phyloP scores from a whole-genome alignment of 2,113 vertebrate species.

The Panurus biarmicus region DNA sequence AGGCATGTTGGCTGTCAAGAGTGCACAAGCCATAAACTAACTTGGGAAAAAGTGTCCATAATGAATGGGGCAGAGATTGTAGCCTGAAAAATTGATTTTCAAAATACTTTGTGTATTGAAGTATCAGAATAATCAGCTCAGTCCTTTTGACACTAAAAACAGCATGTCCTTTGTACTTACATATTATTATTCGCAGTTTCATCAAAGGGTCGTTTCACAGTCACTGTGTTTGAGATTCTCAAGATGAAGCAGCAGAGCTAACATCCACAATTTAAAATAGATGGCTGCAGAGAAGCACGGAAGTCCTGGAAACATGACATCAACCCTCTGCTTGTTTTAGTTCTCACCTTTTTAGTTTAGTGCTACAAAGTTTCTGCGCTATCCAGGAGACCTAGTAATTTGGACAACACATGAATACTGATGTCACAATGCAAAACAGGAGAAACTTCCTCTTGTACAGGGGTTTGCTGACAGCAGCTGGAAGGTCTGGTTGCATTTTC shows the following conservation, averaged over 20 bases:
- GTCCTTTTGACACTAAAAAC: not conserved
- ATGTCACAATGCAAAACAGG: not conserved
- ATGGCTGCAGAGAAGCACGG: not conserved
- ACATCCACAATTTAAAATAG: not conserved
- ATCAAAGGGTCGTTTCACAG: not conserved
- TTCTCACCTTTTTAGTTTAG: not conserved
- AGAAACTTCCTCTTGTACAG: not conserved
- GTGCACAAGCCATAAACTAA: not conserved
- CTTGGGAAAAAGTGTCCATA: not conserved
- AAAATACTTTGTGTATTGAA: not conserved
- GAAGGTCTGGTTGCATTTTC: constrained; percentile 53
- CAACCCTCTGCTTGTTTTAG: not conserved
- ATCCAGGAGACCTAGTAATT: not conserved
- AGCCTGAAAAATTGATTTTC: not conserved
- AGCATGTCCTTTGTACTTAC: fast-evolving
- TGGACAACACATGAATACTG: not conserved
- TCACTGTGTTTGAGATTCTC: not conserved
- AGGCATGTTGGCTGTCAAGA: not conserved
- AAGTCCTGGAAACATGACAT: not conserved
- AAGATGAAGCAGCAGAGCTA: not conserved
- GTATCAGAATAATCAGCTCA: not conserved
- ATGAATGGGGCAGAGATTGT: fast-evolving
- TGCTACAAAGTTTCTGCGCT: not conserved
- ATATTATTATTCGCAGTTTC: not conserved
- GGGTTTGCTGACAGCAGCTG: not conserved